Percentiles rank a stretch among this genome's conserved stretches.
Conservation (phyloP, 2,797 vertebrate species). For the Threskiornis aethiopicus region DNA sequence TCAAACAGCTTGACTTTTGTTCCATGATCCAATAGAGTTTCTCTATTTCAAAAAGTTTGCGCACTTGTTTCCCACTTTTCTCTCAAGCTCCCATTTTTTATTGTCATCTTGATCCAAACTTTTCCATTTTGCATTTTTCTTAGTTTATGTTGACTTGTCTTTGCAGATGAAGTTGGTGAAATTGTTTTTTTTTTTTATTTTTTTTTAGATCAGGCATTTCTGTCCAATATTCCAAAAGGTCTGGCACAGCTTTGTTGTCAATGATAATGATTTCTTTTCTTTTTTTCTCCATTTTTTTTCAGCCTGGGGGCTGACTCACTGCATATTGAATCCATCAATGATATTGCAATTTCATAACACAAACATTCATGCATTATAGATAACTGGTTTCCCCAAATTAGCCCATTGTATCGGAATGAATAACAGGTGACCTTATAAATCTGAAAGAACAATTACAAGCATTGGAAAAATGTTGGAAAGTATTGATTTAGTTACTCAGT, state of each 20-base stretch:
- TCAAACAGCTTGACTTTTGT: neutral
- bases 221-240: neutral
- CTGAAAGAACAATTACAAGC: neutral
- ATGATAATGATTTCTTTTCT: neutral
- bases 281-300: neutral
- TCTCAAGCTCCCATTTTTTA: neutral
- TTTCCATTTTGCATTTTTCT: neutral
- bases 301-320: neutral
- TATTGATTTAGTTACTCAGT: neutral
- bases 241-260: neutral
- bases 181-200: neutral
- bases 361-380: neutral
- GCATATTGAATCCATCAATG: neutral
- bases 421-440: neutral
- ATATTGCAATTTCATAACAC: neutral
- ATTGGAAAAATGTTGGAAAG: neutral
- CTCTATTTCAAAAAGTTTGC: neutral
- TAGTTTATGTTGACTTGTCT: neutral
- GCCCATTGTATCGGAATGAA: neutral
- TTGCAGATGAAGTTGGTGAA: neutral
- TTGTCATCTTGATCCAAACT: neutral
- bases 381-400: neutral
- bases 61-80: neutral
- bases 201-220: neutral
- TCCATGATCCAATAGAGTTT: neutral